Percentiles rank a stretch among this genome's conserved stretches.
Conservation (phyloP, 2,797 vertebrate species). For the Oryzias sinensis region DNA sequence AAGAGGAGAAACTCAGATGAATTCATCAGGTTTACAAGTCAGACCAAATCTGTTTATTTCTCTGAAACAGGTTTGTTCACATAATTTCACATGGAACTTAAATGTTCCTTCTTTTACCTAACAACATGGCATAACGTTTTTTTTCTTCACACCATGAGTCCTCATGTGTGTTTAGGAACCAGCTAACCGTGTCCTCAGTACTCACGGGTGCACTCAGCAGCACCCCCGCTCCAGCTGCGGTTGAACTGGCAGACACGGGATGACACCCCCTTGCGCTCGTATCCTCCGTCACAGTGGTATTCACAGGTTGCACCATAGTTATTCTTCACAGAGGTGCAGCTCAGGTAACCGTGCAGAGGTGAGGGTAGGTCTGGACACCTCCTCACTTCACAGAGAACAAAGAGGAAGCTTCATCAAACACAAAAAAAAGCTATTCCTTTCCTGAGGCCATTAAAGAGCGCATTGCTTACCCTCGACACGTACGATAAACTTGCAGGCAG, state of each 20-base stretch:
- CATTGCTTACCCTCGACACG: slow-evolving; percentile 85
- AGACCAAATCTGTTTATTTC: too few relatives aligned
- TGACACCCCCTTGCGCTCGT: slow-evolving; percentile 80
- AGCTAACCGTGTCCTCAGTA: slow-evolving; percentile 13
- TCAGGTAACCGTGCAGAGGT: slow-evolving; percentile 86
- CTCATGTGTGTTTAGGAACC: too few relatives aligned
- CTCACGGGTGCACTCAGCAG: slow-evolving; percentile 78
- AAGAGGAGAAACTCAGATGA: too few relatives aligned
- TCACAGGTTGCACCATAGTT: slow-evolving; percentile 92
- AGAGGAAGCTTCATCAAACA: too few relatives aligned
- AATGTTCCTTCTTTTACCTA: background rate
- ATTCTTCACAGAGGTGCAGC: slow-evolving; percentile 85
- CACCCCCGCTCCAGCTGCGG: slow-evolving; percentile 83
- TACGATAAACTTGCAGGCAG: slow-evolving; percentile 93
- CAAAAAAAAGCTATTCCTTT: too few relatives aligned
- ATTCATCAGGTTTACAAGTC: too few relatives aligned
- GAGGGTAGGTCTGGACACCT: slow-evolving; percentile 82
- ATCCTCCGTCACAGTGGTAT: slow-evolving; percentile 87
- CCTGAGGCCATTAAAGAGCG: background rate
- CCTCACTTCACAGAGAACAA: slow-evolving; percentile 65
- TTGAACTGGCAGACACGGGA: slow-evolving; percentile 86
- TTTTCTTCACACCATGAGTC: slow-evolving; percentile 6
- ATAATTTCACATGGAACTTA: too few relatives aligned
- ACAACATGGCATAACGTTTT: background rate
- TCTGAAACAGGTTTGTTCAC: too few relatives aligned